phyloP scores from a whole-genome alignment of 2,113 vertebrate genomes.

The Willisornis vidua region DNA sequence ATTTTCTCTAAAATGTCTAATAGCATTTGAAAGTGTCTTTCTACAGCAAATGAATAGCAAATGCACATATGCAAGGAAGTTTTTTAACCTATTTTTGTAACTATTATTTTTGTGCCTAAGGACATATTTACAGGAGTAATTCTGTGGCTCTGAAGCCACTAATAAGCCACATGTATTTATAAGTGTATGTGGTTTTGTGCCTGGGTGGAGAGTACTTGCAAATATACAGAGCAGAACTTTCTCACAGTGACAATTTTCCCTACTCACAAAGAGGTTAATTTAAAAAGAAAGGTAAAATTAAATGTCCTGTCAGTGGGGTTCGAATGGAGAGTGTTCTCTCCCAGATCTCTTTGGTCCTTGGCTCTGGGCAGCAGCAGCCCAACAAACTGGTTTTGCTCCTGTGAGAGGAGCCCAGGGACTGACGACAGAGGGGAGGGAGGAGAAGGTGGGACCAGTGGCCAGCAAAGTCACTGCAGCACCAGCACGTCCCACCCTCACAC shows the following conservation, averaged over 20 bases:
- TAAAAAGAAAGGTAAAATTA: background rate
- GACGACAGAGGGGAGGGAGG: background rate
- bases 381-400: background rate
- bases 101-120: background rate
- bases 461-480: background rate
- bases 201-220: background rate
- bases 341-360: background rate
- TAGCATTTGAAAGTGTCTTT: background rate
- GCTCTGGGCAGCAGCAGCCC: background rate
- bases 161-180: background rate
- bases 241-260: background rate
- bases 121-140: background rate
- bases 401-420: background rate
- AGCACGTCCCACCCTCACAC: background rate
- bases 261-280: background rate
- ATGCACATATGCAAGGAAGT: background rate
- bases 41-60: background rate
- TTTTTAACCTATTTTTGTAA: background rate
- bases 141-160: background rate
- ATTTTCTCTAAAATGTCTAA: background rate
- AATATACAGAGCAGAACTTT: background rate
- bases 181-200: background rate
- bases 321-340: background rate
- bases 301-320: background rate
- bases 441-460: background rate